phyloP scores from a whole-genome alignment of 2,888 invertebrate genomes.

The Ferrisia virgata region DNA sequence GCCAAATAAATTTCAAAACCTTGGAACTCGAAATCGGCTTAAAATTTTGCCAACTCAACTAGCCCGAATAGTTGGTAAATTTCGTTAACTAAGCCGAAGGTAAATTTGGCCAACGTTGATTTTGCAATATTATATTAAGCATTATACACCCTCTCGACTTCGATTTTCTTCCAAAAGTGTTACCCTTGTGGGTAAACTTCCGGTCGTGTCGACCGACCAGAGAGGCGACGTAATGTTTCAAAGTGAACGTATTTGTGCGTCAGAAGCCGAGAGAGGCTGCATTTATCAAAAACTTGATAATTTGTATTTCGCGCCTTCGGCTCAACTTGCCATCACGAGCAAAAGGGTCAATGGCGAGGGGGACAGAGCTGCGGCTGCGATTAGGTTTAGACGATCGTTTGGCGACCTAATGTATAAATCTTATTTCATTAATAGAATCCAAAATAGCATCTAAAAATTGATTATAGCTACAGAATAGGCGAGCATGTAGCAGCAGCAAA shows the following conservation, averaged over 20 bases:
- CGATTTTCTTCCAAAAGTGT: not conserved
- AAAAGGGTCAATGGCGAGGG: no score
- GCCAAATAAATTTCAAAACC: not conserved
- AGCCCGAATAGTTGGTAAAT: not conserved
- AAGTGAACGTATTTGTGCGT: not conserved
- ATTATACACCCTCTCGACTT: not conserved
- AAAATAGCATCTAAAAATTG: not conserved
- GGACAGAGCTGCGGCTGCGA: no score
- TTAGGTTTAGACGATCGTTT: not conserved
- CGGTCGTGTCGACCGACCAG: no score
- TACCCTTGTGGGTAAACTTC: not conserved
- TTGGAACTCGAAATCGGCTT: not conserved
- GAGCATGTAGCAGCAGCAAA: no score
- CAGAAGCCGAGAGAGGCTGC: not conserved
- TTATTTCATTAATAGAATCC: not conserved
- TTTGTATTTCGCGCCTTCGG: conserved; percentile 9
- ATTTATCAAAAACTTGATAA: not conserved
- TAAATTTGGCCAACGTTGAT: not conserved
- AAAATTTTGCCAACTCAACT: not conserved
- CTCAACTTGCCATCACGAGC: no score
- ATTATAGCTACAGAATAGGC: no score
- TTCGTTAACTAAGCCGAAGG: not conserved
- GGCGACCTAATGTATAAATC: not conserved
- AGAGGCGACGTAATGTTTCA: not conserved
- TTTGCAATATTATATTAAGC: not conserved